A percentile compares a stretch with the other conserved stretches of the same genome.
These are phyloP conservation scores for Brachionus calyciflorus DNA, from an alignment of 1,140 invertebrate species.

Conservation along the genomic window DNA sequence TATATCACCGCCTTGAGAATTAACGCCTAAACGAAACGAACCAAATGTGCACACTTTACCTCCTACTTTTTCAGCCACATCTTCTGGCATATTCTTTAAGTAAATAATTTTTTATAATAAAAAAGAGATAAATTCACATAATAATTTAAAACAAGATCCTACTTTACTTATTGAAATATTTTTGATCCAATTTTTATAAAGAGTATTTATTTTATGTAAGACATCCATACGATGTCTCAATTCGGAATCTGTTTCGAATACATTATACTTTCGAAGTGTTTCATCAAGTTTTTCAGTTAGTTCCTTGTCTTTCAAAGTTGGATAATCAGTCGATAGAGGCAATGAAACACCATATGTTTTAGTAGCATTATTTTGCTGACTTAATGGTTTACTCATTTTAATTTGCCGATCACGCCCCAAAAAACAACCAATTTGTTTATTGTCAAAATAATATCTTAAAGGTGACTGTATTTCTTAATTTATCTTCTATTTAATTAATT, in stretches of 20 bases:
- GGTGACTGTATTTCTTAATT: no score
- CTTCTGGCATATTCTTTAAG: constrained; percentile 56
- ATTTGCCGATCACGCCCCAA: no score
- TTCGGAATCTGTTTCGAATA: constrained; percentile 86
- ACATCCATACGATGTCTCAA: constrained; percentile 76
- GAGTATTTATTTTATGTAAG: constrained; percentile 74
- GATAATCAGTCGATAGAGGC: constrained; percentile 65
- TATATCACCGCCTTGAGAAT: constrained; percentile 91
- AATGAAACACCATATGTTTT: constrained; percentile 26
- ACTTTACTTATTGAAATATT: constrained; percentile 64
- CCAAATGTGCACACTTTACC: constrained; percentile 99
- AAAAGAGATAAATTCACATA: background rate
- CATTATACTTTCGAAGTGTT: constrained; percentile 77
- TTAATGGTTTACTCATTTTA: no score
- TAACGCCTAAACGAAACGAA: constrained; percentile 85
- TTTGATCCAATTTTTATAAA: constrained; percentile 87
- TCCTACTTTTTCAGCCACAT: constrained; percentile 67
- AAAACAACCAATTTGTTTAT: no score
- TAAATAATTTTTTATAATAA: constrained; percentile 21
- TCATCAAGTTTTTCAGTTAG: constrained; percentile 79
- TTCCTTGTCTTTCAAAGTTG: constrained; percentile 77
- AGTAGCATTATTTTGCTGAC: background rate
- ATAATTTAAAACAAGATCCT: background rate
- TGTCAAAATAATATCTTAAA: no score
- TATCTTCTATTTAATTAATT: background rate